Conservation (phyloP, 2,888 invertebrate genomes). For the Acrobeloides nanus region DNA sequence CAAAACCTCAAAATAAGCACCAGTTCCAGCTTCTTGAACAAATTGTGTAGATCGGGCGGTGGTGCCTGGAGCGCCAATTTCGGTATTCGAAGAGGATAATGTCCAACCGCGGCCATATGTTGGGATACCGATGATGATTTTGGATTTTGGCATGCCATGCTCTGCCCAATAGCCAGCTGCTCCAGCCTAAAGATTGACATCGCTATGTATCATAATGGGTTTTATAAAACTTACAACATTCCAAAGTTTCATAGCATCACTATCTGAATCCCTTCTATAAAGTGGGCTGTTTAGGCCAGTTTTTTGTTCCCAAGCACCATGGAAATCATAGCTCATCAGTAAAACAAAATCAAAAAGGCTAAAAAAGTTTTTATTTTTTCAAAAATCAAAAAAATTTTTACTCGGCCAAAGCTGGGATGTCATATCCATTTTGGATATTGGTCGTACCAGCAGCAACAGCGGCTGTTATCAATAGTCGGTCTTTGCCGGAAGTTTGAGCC, state of each 20-base stretch:
- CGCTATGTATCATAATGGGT: background rate
- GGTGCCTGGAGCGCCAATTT: slow-evolving; percentile 72
- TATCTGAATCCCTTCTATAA: slow-evolving; percentile 19
- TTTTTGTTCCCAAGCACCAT: slow-evolving; percentile 33
- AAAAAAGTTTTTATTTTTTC: slow-evolving; percentile 8
- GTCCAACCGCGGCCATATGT: slow-evolving; percentile 38
- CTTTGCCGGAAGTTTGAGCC: slow-evolving; percentile 23
- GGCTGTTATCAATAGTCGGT: slow-evolving; percentile 69
- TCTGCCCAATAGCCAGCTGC: slow-evolving; percentile 33
- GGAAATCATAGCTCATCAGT: slow-evolving; percentile 38
- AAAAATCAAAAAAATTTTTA: slow-evolving; percentile 11
- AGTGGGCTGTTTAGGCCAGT: slow-evolving; percentile 38
- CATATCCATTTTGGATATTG: slow-evolving; percentile 78
- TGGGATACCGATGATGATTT: slow-evolving; percentile 36
- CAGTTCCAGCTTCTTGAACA: slow-evolving; percentile 81
- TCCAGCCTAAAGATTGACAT: slow-evolving; percentile 22
- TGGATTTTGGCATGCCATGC: slow-evolving; percentile 34
- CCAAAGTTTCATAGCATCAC: slow-evolving; percentile 18
- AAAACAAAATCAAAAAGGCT: slow-evolving; percentile 30
- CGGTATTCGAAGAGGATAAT: slow-evolving; percentile 7
- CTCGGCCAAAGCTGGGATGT: slow-evolving; percentile 59
- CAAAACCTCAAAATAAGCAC: slow-evolving; percentile 80
- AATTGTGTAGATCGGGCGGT: slow-evolving; percentile 85
- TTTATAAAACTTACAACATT: slow-evolving; percentile 28
- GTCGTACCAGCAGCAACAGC: slow-evolving; percentile 79